These are phyloP conservation scores for Leptopilina syphax DNA, from an alignment of 2,888 invertebrate genomes.

Conservation along the genomic window DNA sequence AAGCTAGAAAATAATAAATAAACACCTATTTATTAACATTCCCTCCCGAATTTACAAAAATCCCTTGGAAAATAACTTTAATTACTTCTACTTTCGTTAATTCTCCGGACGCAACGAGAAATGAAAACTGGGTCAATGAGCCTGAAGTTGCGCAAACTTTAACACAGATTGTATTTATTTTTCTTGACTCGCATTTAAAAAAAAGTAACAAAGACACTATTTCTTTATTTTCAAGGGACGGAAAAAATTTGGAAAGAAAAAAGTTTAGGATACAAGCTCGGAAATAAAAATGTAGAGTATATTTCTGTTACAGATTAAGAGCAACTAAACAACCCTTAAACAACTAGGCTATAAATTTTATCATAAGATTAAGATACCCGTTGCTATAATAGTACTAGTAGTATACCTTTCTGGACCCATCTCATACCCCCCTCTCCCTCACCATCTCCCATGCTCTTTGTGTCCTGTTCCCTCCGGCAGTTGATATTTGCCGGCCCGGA, in stretches of 20 bases:
- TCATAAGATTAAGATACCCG: conserved; percentile 67
- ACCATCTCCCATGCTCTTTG: conserved; percentile 33
- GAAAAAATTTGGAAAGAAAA: neutral
- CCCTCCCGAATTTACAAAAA: too few species aligned
- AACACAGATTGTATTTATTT: too few species aligned
- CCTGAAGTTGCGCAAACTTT: too few species aligned
- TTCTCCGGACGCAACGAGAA: too few species aligned
- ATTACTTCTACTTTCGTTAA: too few species aligned
- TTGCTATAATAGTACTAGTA: conserved; percentile 46
- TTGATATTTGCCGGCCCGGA: conserved; percentile 46
- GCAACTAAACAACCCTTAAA: conserved; percentile 69
- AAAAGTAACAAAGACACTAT: too few species aligned
- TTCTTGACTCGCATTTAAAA: too few species aligned
- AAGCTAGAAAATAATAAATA: too few species aligned
- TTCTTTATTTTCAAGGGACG: neutral
- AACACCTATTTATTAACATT: too few species aligned
- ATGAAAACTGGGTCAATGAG: too few species aligned
- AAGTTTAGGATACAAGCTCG: neutral
- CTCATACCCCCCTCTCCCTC: neutral
- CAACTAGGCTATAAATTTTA: conserved; percentile 68
- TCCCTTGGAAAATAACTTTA: too few species aligned
- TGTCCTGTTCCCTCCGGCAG: conserved; percentile 48
- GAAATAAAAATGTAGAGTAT: conserved; percentile 24
- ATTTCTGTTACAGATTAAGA: conserved; percentile 68
- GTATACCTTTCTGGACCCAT: conserved; percentile 41